Evolutionary conservation across 1,140 invertebrate species (phyloP).

Genomic region (Chironomus striatipennis): DNA sequence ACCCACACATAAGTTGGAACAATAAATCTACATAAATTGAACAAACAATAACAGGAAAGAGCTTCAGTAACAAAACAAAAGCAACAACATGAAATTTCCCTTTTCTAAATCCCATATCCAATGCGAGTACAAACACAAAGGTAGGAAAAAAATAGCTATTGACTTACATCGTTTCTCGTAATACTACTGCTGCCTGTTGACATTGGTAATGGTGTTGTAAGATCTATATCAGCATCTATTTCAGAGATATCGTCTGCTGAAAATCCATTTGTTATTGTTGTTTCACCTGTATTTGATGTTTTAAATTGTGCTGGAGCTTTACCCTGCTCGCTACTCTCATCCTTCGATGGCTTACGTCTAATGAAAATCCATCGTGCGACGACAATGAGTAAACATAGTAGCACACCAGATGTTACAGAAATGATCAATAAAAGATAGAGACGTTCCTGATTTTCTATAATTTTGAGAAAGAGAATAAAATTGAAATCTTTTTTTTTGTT

Average conservation of each 20-base stretch:
- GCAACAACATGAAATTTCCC: too few relatives aligned
- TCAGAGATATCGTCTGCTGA: constrained; percentile 58
- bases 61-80: too few relatives aligned
- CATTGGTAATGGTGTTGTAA: constrained; percentile 49
- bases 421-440: constrained; percentile 68
- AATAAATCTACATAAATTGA: too few relatives aligned
- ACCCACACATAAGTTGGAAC: too few relatives aligned
- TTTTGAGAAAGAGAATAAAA: background rate
- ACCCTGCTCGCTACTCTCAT: constrained; percentile 31
- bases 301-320: constrained; percentile 39
- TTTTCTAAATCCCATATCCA: too few relatives aligned
- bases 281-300: constrained; percentile 43
- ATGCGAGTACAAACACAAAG: too few relatives aligned
- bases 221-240: constrained; percentile 63
- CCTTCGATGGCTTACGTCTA: constrained; percentile 47
- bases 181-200: constrained; percentile 28
- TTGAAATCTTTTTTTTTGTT: too few relatives aligned
- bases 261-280: constrained; percentile 60
- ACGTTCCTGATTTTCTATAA: constrained; percentile 66
- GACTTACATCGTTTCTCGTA: constrained; percentile 36
- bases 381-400: constrained; percentile 59
- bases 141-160: background rate
- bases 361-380: constrained; percentile 53
- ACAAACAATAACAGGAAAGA: too few relatives aligned
- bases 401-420: constrained; percentile 54